Conservation (phyloP, 2,888 invertebrate genomes). For the Prosapia bicincta region DNA sequence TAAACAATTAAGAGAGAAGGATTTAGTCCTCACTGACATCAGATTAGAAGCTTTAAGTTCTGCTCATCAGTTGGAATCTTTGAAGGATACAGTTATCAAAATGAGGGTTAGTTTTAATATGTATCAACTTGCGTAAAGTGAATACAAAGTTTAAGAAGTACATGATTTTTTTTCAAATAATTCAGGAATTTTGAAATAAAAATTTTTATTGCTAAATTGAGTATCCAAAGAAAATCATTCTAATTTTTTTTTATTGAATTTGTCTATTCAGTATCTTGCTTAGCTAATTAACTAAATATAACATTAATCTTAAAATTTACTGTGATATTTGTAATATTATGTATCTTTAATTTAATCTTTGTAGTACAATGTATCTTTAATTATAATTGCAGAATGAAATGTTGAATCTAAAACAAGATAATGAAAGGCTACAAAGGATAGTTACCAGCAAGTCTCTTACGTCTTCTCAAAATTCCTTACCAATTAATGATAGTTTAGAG, state of each 20-base stretch:
- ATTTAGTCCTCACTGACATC: constrained; percentile 93
- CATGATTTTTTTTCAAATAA: too few species aligned
- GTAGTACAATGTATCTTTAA: constrained; percentile 17
- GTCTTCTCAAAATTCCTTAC: constrained; percentile 53
- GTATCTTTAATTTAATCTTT: too few species aligned
- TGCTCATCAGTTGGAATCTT: constrained; percentile 93
- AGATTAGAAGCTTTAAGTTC: constrained; percentile 94
- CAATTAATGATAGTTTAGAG: constrained; percentile 45
- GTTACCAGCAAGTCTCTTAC: constrained; percentile 59
- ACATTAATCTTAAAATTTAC: too few species aligned
- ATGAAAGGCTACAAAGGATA: constrained; percentile 87
- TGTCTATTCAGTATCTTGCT: too few species aligned
- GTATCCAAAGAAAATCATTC: too few species aligned
- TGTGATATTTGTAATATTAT: too few species aligned
- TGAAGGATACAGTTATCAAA: constrained; percentile 94
- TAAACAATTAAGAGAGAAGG: constrained; percentile 92
- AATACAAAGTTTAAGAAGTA: too few species aligned
- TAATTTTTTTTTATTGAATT: too few species aligned
- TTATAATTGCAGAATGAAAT: constrained; percentile 79
- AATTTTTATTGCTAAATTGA: too few species aligned
- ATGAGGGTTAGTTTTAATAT: constrained; percentile 87
- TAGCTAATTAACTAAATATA: too few species aligned
- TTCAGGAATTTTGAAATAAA: too few species aligned
- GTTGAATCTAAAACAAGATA: constrained; percentile 94
- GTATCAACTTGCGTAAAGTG: too few species aligned